Conservation (phyloP, 2,888 invertebrate genomes). For the Germaria angustata region DNA sequence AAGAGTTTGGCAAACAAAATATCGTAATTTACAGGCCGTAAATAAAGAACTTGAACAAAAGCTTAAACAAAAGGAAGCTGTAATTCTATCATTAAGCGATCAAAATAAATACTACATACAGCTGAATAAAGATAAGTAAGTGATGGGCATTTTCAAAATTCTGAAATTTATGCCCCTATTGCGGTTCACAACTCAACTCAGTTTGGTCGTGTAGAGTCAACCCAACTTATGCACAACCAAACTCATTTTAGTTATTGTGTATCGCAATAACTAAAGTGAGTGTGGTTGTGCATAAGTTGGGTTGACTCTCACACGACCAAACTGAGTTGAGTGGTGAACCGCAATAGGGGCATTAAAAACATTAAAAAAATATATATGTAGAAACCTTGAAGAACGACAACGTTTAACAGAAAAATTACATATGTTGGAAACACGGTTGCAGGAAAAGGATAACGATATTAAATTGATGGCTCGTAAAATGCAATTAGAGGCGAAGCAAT, state of each 20-base stretch:
- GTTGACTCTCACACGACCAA: too few species aligned
- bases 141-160: not conserved
- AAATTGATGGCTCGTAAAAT: constrained; percentile 85
- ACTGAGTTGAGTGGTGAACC: too few species aligned
- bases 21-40: constrained; percentile 84
- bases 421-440: constrained; percentile 81
- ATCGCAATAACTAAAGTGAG: too few species aligned
- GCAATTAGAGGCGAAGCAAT: constrained; percentile 87
- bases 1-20: constrained; percentile 85
- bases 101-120: constrained; percentile 86
- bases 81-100: constrained; percentile 84
- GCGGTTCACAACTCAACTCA: too few species aligned
- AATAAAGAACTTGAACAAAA: constrained; percentile 84
- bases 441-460: constrained; percentile 84
- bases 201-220: too few species aligned
- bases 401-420: constrained; percentile 85
- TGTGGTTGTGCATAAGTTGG: too few species aligned
- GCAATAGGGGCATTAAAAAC: too few species aligned
- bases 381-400: constrained; percentile 87
- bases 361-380: too few species aligned
- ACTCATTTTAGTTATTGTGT: too few species aligned
- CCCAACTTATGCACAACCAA: too few species aligned
- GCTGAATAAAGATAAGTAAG: constrained; percentile 86
- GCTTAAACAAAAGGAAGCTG: constrained; percentile 86
- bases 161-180: too few species aligned